Conservation (phyloP, 2,888 invertebrate species). For the Exephanes ischioxanthus region DNA sequence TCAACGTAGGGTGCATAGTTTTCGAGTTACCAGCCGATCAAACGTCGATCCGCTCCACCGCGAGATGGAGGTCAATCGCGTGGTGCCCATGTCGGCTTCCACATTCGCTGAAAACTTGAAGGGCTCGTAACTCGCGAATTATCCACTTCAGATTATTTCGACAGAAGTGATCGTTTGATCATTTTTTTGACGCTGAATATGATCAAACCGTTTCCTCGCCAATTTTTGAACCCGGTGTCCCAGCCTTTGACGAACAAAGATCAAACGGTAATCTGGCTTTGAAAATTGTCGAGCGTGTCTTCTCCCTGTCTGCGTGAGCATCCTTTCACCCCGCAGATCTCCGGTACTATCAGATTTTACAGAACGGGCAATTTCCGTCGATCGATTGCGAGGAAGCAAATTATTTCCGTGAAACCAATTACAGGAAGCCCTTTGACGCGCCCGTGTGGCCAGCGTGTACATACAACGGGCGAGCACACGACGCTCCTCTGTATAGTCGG, state of each 20-base stretch:
- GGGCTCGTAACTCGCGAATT: not conserved
- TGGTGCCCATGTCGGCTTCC: too few species aligned
- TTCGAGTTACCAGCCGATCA: too few species aligned
- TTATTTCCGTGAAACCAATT: slow-evolving; percentile 68
- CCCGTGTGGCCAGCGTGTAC: slow-evolving; percentile 51
- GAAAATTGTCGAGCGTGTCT: slow-evolving; percentile 13
- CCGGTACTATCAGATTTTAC: slow-evolving; percentile 48
- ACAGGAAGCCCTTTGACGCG: slow-evolving; percentile 67
- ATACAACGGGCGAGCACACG: slow-evolving; percentile 32
- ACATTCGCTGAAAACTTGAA: not conserved
- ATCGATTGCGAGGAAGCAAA: slow-evolving; percentile 62
- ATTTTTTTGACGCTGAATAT: not conserved
- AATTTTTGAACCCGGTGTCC: not conserved
- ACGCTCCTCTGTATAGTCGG: slow-evolving; percentile 35
- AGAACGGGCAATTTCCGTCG: slow-evolving; percentile 67
- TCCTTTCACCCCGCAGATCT: not conserved
- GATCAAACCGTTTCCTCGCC: not conserved
- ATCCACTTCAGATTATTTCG: not conserved
- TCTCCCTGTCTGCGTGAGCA: not conserved
- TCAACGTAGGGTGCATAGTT: too few species aligned
- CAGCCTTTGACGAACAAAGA: not conserved
- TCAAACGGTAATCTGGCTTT: not conserved
- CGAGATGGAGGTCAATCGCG: too few species aligned
- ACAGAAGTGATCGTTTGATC: not conserved
- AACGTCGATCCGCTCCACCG: too few species aligned